phyloP scores from a whole-genome alignment of 2,113 vertebrate genomes.

The Marcusenius ussheri region DNA sequence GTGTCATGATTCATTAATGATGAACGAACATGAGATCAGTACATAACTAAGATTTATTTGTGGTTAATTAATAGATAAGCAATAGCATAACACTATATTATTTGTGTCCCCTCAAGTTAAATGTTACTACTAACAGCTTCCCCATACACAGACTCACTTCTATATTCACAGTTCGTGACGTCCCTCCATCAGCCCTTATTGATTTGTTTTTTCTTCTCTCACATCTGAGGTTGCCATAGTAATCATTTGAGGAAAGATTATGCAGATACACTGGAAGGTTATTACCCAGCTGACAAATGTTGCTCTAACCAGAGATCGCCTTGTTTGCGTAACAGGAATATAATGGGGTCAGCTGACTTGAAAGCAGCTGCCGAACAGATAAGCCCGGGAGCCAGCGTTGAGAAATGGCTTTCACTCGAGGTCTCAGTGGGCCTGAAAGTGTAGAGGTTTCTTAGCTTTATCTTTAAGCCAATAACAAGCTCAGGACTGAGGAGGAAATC shows the following conservation, averaged over 20 bases:
- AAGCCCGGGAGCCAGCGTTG: background rate
- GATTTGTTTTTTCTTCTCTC: background rate
- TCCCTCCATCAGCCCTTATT: background rate
- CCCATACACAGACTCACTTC: background rate
- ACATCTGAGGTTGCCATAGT: background rate
- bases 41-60: background rate
- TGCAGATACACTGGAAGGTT: background rate
- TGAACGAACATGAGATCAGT: background rate
- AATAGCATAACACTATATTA: background rate
- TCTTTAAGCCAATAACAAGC: background rate
- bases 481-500: background rate
- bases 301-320: background rate
- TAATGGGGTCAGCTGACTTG: background rate
- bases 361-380: background rate
- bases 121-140: background rate
- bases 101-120: background rate
- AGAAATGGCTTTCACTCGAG: background rate
- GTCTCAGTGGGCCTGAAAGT: background rate
- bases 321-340: background rate
- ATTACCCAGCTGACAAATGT: background rate
- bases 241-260: background rate
- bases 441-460: background rate
- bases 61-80: background rate
- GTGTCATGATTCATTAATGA: background rate
- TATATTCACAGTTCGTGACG: background rate